Base-by-base conservation (phyloP, 1,140 invertebrate genomes). In the Mercenaria mercenaria region DNA sequence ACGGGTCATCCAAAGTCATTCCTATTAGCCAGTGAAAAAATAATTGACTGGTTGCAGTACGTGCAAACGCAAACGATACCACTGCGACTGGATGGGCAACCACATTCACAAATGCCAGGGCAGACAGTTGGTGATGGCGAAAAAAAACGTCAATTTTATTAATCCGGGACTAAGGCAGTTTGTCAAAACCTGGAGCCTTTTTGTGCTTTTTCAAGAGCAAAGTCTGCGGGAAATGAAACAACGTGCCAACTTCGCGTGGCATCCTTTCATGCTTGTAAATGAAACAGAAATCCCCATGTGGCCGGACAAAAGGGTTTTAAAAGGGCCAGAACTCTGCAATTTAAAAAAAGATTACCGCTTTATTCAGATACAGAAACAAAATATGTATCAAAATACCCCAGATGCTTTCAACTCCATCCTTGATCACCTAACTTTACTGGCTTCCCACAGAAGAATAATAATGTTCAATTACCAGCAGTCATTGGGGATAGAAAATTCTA, bases 61-160 rank as follows among this genome's bases (percentile, higher is more conserved):
- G 0, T 92, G 92, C 43, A 92, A 81, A 79, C 76, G 91, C 69
- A 89, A 83, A 59, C 91, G 79, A 89, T 91, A 76, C 90, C 90
- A n/a, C 61, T 92, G 26, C n/a, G 64, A 29, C 90, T 92, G 87
- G 87, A 4, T 91, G 89, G 89, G 89, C 43, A 8, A 74, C 77
- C 41, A 91, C 92, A 91, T 92, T 52, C 92, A 91, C 59, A 34
- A 59, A 32, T 91, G 91, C 37, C 92, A 92, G 80, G 86, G 92
- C 0, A 92, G 92, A 92, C 92, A 0, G 88, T 92, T 61, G 92
- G 92, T 2, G 20, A 81, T 11, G 82, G 74, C 29, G 92, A 90
- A 41, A 18, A 43, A 2, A 76, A 61, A 20, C 50, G 77, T 56
- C 89, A 86, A 32, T 74, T 52, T 91, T 23, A 92, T 90, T 11